phyloP scores from a whole-genome alignment of 2,113 vertebrate species.

The Rhinopomastus cyanomelas region DNA sequence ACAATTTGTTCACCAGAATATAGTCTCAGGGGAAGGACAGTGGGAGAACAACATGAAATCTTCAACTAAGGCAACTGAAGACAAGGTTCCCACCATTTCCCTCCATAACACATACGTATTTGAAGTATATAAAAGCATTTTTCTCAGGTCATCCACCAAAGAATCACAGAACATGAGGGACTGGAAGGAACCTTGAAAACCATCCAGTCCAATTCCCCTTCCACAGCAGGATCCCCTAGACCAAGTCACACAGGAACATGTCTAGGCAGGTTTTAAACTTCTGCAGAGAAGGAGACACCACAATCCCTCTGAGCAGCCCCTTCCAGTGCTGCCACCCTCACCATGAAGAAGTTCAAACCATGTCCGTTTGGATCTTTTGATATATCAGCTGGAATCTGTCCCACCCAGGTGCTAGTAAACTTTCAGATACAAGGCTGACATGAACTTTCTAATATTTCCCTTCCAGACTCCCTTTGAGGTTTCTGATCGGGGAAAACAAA shows the following conservation, averaged over 20 bases:
- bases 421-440: constrained; percentile 22
- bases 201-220: too few relatives aligned
- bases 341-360: too few relatives aligned
- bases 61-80: background rate
- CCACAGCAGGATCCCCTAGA: too few relatives aligned
- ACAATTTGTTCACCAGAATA: background rate
- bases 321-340: too few relatives aligned
- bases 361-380: background rate
- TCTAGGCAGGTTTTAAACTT: too few relatives aligned
- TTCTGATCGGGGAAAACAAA: constrained; percentile 7
- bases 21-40: background rate
- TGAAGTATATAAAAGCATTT: background rate
- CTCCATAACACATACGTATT: background rate
- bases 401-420: background rate
- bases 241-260: too few relatives aligned
- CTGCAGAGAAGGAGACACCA: too few relatives aligned
- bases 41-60: background rate
- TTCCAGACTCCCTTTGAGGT: constrained; percentile 45
- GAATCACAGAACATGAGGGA: too few relatives aligned
- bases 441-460: constrained; percentile 31
- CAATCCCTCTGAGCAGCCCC: too few relatives aligned
- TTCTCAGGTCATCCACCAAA: background rate
- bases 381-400: background rate
- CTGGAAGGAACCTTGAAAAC: too few relatives aligned
- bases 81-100: background rate